Evolutionary conservation across 2,888 invertebrate genomes (phyloP).

Genomic region (Lasius fuliginosus): DNA sequence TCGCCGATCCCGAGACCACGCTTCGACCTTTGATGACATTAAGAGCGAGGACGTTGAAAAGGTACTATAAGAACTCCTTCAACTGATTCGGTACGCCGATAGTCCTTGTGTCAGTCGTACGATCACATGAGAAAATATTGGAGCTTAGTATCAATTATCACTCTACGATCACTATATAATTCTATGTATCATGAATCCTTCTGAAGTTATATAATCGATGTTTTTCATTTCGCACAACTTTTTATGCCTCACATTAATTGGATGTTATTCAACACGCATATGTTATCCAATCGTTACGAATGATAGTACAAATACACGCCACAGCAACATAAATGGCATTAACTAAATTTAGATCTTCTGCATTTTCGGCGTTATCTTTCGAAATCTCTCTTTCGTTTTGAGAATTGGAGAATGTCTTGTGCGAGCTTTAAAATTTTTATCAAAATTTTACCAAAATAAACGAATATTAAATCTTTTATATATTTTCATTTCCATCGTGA

Average conservation of each 20-base stretch:
- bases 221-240: background rate
- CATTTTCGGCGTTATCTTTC: background rate
- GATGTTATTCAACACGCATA: background rate
- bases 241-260: background rate
- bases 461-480: conserved; percentile 17
- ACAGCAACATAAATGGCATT: background rate
- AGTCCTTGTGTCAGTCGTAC: background rate
- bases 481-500: background rate
- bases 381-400: background rate
- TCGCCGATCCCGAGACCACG: background rate
- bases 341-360: background rate
- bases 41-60: conserved; percentile 35
- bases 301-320: background rate
- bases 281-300: background rate
- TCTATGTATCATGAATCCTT: background rate
- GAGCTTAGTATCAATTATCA: background rate
- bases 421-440: background rate
- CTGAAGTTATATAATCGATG: background rate
- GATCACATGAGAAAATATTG: conserved; percentile 4
- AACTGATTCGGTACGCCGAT: background rate
- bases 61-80: conserved; percentile 12
- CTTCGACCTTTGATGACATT: conserved; percentile 51
- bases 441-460: background rate
- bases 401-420: background rate
- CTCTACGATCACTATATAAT: background rate